Conservation (phyloP, 53 echinoderm and acorn worm genomes). For the Patiria pectinifera region DNA sequence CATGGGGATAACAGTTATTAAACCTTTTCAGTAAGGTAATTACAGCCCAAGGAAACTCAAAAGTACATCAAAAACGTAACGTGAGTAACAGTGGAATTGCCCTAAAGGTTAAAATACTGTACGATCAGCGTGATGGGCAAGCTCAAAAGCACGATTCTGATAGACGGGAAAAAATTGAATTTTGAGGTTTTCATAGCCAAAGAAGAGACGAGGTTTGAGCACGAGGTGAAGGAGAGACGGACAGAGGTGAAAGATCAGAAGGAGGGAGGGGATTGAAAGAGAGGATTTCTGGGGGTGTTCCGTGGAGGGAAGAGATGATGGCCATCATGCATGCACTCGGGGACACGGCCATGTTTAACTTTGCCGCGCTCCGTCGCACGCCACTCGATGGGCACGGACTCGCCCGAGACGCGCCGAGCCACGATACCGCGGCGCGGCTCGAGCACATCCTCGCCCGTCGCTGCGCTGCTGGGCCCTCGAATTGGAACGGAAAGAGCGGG, state of each 20-base stretch:
- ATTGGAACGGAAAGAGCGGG: slow-evolving; percentile 68
- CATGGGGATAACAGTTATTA: too few relatives aligned
- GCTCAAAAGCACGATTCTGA: neutral
- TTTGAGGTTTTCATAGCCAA: neutral
- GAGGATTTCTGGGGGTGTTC: neutral
- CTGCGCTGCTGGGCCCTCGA: slow-evolving; percentile 54
- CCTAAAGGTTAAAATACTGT: too few relatives aligned
- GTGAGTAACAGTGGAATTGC: too few relatives aligned
- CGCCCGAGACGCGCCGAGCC: slow-evolving; percentile 3
- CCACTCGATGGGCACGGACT: slow-evolving; percentile 22
- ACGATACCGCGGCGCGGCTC: slow-evolving; percentile 2
- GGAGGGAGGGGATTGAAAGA: neutral
- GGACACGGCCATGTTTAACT: slow-evolving; percentile 56
- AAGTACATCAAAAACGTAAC: too few relatives aligned
- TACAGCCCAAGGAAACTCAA: too few relatives aligned
- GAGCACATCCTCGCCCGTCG: slow-evolving; percentile 54
- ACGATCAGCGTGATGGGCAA: neutral
- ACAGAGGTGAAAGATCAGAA: neutral
- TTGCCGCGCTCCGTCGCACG: slow-evolving; percentile 52
- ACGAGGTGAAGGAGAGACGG: neutral
- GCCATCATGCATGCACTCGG: slow-evolving; percentile 28
- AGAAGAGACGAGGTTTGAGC: neutral
- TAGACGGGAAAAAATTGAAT: neutral
- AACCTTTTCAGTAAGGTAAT: too few relatives aligned
- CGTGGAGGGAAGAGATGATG: neutral